Base-by-base conservation (phyloP, 2,888 invertebrate genomes). In the Caradrina clavipalpis region DNA sequence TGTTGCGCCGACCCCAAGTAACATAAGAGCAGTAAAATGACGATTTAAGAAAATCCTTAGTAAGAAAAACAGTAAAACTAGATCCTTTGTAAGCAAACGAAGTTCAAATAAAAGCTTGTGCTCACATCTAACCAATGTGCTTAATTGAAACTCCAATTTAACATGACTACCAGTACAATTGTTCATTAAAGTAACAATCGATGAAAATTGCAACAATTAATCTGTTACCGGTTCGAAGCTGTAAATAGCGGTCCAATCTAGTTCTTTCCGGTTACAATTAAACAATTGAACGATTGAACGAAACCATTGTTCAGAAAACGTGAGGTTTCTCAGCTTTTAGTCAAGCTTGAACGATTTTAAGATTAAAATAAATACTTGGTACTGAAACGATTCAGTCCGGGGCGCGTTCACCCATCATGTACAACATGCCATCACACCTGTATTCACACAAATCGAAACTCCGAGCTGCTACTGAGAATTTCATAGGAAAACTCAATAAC, bases 201-300 rank as follows among this genome's bases (percentile, higher is more conserved):
- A 78, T 73, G 78, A 49, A 80, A 83, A 83, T 86, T 81, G 82
- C 80, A 79, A 59, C 83, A 78, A 86, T 87, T 84, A 86, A 76
- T 69, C 71, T 73, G 80, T 86, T 75, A 82, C 82, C 76, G 68
- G 80, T 72, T 55, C 6, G 21, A 61, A 73, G 63, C 70, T 73
- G 86, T 76, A 68, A 76, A 80, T 69, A 76, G 68, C 78, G 78
- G 76, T 69, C 75, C 70, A 71, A 83, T 76, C 82, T 78, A 80
- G 82, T 77, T 82, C 45, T 66, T 75, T 76, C 75, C 76, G 77
- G 78, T 71, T 69, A 66, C 73, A 66, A 84, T 85, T 86, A 81
- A 73, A 73, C 80, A 82, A 84, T 87, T 84, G 79, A 73, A 62
- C 61, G 63, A 45, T 51, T 84, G 79, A 73, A 62, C 61, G 63